Evolutionary conservation across 2,113 vertebrate genomes (phyloP), one percentile per base, ranked within the genome.

Genomic region (Glareola pratincola): DNA sequence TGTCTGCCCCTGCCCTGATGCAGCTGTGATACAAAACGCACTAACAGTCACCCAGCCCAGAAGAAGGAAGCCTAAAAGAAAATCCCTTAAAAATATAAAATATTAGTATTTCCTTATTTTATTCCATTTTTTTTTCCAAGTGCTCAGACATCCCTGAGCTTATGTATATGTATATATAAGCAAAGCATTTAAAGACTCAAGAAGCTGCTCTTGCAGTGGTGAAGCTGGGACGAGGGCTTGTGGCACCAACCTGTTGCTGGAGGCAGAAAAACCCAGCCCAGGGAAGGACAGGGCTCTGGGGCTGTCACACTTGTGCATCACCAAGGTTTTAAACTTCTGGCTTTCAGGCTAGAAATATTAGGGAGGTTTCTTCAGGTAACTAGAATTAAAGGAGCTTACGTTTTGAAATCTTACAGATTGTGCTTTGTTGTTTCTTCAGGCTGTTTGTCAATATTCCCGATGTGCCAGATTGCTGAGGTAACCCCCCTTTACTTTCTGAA

Each of bases 81-180:
- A 77, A 7, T 13, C 32, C 37, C 21, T 51, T 19, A 16, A 56
- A 21, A 41, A n/a, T 23, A 59, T 24, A 26, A 32, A 17, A 19
- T 8, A 64, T 15, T 8, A 11, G 0, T 23, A 69, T 34, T 57
- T 47, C 56, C 17, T 37, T 41, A 37, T 36, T 64, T 57, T 20
- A 37, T 8, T 19, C 20, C 50, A 4, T 5, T 18, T 15, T n/a
- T 48, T 62, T 73, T 27, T 14, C 32, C 1, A 27, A 37, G 18
- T 18, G 9, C 32, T 64, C 37, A 3, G 11, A 3, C 20, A 32
- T 4, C 26, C 51, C 41, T 7, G 13, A 29, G 8, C 18, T 56
- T 36, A 27, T 45, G 23, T 5, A 30, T 9, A 22, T 8, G 11
- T 1, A 0, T 6, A 32, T 29, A 4, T 5, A 20, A 57, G 19